Evolutionary conservation across 2,113 vertebrate species (phyloP).

Genomic region (Plotosus lineatus): DNA sequence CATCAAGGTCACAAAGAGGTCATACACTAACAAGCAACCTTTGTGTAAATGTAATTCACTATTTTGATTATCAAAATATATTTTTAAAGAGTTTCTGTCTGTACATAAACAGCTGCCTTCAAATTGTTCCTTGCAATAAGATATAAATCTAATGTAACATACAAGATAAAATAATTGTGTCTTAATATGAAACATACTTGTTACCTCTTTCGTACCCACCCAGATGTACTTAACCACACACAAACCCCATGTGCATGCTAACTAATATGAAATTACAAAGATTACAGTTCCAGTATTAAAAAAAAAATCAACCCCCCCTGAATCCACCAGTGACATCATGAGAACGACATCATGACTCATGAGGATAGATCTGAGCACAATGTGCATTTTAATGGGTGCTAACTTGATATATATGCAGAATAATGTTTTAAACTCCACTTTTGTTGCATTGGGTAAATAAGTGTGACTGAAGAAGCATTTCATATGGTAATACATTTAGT

Average conservation of each 20-base stretch:
- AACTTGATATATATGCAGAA: conserved; percentile 49
- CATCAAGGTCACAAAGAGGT: neutral
- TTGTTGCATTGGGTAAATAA: conserved; percentile 26
- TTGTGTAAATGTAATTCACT: neutral
- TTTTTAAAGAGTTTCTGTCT: too few species aligned
- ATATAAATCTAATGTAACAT: neutral
- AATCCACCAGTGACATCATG: neutral
- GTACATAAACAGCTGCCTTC: neutral
- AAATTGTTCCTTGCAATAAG: neutral
- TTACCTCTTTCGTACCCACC: neutral
- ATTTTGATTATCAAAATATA: neutral
- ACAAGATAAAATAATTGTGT: neutral
- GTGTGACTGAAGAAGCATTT: conserved; percentile 27
- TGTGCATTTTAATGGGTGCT: conserved; percentile 14
- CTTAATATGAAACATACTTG: neutral
- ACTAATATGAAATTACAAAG: neutral
- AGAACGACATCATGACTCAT: neutral
- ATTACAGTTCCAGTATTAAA: neutral
- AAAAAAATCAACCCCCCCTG: neutral
- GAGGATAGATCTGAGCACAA: neutral
- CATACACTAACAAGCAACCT: neutral
- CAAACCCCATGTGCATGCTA: neutral
- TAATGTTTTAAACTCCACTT: conserved; percentile 33
- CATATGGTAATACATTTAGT: conserved; percentile 11
- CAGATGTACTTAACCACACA: neutral